Evolutionary conservation across 2,888 invertebrate genomes (phyloP).

Genomic region (Pristionchus japonicus): DNA sequence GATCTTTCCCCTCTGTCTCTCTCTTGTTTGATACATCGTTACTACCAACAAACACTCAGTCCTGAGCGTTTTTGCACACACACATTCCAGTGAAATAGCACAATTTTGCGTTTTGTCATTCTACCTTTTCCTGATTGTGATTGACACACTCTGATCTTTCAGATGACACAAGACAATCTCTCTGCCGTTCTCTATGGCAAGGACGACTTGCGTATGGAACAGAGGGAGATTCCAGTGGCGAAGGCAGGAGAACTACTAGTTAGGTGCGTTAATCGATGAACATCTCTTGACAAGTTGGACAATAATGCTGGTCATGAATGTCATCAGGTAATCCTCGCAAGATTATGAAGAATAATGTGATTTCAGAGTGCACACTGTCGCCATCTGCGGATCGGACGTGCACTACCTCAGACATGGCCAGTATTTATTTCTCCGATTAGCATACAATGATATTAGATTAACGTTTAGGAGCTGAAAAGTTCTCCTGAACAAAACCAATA

Average conservation of each 20-base stretch:
- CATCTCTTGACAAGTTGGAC: background rate
- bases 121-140: too few species aligned
- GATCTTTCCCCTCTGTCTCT: background rate
- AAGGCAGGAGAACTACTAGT: slow-evolving; percentile 54
- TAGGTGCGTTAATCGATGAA: slow-evolving; percentile 28
- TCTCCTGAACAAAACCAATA: background rate
- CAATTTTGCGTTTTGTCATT: too few species aligned
- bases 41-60: background rate
- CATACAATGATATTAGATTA: too few species aligned
- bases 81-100: too few species aligned
- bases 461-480: background rate
- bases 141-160: too few species aligned
- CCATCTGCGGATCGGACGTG: slow-evolving; percentile 95
- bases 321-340: background rate
- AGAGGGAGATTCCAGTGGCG: slow-evolving; percentile 56
- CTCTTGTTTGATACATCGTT: background rate
- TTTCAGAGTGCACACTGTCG: slow-evolving; percentile 86
- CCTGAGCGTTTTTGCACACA: too few species aligned
- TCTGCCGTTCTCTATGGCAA: slow-evolving; percentile 62
- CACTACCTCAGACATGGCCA: slow-evolving; percentile 88
- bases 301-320: background rate
- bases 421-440: background rate
- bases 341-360: background rate
- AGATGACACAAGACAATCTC: slow-evolving; percentile 54
- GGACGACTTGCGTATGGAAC: slow-evolving; percentile 60